Evolutionary conservation across 2,888 invertebrate genomes (phyloP).

Genomic region (Pseudolycoriella hygida): DNA sequence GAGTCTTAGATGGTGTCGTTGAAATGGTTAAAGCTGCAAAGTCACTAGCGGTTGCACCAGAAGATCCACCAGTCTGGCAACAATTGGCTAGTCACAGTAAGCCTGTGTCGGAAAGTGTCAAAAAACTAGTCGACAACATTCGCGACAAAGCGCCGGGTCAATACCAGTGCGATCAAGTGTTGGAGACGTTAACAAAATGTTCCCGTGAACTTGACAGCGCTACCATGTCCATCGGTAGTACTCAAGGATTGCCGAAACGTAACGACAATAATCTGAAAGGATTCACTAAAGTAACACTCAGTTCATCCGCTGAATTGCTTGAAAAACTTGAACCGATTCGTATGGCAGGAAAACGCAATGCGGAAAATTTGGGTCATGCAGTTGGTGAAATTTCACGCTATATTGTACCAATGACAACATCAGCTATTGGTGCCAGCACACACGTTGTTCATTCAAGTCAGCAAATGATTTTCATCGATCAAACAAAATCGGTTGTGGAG

Average conservation of each 20-base stretch:
- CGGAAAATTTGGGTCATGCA: slow-evolving; percentile 83
- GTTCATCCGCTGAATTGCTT: slow-evolving; percentile 59
- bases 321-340: slow-evolving; percentile 76
- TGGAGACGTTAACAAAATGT: slow-evolving; percentile 56
- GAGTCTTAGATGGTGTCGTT: slow-evolving; percentile 69
- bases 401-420: slow-evolving; percentile 71
- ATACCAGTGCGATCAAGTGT: slow-evolving; percentile 73
- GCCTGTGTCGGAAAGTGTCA: slow-evolving; percentile 91
- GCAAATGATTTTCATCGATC: slow-evolving; percentile 75
- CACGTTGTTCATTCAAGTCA: slow-evolving; percentile 74
- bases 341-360: slow-evolving; percentile 71
- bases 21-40: slow-evolving; percentile 84
- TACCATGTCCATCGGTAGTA: slow-evolving; percentile 67
- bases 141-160: slow-evolving; percentile 93
- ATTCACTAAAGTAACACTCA: slow-evolving; percentile 61
- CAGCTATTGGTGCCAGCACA: slow-evolving; percentile 75
- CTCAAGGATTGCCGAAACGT: slow-evolving; percentile 51
- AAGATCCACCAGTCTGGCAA: slow-evolving; percentile 90
- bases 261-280: slow-evolving; percentile 55
- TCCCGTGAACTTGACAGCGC: slow-evolving; percentile 74
- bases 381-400: slow-evolving; percentile 59
- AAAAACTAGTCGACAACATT: slow-evolving; percentile 80
- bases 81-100: slow-evolving; percentile 85
- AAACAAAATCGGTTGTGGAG: slow-evolving; percentile 88
- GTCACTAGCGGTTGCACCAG: slow-evolving; percentile 70